Evolutionary conservation across 2,113 vertebrate genomes (phyloP).

Genomic region (Gnathonemus echidnorhynchus): DNA sequence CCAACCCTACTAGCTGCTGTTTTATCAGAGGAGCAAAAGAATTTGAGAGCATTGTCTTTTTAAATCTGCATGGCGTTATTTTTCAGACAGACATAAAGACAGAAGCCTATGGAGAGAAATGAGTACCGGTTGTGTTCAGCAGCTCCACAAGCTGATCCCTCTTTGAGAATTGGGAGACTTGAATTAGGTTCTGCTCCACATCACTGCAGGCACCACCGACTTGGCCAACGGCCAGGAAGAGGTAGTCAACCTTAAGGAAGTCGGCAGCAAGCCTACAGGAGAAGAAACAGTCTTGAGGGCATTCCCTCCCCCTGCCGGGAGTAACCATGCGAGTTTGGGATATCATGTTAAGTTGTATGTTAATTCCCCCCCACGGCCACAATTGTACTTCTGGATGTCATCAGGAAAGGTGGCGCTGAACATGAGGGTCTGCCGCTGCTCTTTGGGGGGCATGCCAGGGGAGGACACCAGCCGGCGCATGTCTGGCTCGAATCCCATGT

Average conservation of each 20-base stretch:
- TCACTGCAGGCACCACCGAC: conserved; percentile 88
- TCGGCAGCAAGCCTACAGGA: conserved; percentile 71
- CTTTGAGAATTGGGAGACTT: conserved; percentile 75
- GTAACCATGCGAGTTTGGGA: background rate
- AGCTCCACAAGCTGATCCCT: conserved; percentile 77
- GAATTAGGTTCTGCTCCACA: conserved; percentile 73
- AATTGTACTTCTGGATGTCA: conserved; percentile 76
- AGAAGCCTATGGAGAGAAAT: background rate
- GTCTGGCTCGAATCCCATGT: conserved; percentile 87
- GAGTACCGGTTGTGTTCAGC: conserved; percentile 68
- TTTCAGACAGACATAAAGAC: background rate
- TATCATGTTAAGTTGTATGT: background rate
- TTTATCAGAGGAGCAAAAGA: background rate
- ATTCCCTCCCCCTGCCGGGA: background rate
- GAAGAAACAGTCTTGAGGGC: background rate
- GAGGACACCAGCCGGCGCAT: conserved; percentile 74
- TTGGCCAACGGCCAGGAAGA: conserved; percentile 84
- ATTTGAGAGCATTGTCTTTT: background rate
- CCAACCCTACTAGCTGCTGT: background rate
- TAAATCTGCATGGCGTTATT: background rate
- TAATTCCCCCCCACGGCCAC: background rate
- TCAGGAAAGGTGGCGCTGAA: conserved; percentile 93
- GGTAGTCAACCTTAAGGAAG: conserved; percentile 74
- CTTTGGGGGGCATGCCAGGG: conserved; percentile 78
- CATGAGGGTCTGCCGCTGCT: conserved; percentile 83